Evolutionary conservation across 2,888 invertebrate genomes (phyloP), one percentile per base, ranked within the genome.

Genomic region (Atethmia centrago): DNA sequence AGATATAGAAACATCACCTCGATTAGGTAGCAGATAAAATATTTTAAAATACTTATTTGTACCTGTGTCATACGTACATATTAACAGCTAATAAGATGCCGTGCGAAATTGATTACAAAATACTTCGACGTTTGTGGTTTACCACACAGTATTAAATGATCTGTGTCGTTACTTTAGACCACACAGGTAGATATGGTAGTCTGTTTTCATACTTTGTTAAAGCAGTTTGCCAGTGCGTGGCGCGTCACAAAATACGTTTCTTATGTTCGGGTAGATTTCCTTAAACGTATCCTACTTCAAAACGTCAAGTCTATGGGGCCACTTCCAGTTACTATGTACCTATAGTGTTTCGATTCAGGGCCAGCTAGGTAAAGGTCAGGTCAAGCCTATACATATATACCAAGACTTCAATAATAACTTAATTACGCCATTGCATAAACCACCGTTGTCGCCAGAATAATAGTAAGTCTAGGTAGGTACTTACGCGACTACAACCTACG

Each of bases 81-180:
- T 69, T 45, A 45, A 42, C 16, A 67, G 36, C n/a, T 40, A 21
- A n/a, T 78, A 71, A n/a, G 7, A 14, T 36, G 71, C 65, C 75
- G 62, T 78, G 69, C 59, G 71, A 73, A 71, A 80, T 68, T 80
- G 66, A 85, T 88, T 86, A 79, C 87, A 80, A 86, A 86, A 85
- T 83, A 69, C 61, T 58, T 42, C 69, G 75, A 71, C 68, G 82
- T 80, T 74, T 77, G 86, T 66, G 84, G 88, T 85, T 14, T 12
- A 71, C 83, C 82, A 67, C 79, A 75, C 66, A 78, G 71, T 81
- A 82, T 80, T 84, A 64, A 82, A 80, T 89, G 76, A 84, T 71
- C 70, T 59, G 64, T 72, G 75, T 77, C 71, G 76, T 71, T 71
- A 62, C 56, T 70, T 36, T 63, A 62, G 40, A 85, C 84, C 87